These are phyloP conservation scores for Orestias chungarensis DNA, from an alignment of 2,797 vertebrate species.

Conservation along the genomic window DNA sequence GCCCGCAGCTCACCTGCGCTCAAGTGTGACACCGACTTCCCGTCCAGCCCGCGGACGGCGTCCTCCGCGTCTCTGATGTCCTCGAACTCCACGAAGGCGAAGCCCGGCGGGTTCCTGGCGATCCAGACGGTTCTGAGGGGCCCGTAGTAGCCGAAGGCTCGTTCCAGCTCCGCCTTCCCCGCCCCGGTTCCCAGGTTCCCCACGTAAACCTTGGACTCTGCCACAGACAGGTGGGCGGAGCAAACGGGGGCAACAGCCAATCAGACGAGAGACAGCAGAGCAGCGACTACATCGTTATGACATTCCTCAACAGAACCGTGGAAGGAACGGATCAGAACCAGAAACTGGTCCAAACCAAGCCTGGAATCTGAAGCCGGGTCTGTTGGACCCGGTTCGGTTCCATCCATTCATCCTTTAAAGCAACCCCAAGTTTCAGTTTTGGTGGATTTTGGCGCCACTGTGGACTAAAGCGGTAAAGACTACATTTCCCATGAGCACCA, in stretches of 20 bases:
- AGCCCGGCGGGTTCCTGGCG: constrained; percentile 88
- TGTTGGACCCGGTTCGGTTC: too few relatives aligned
- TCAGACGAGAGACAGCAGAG: not conserved
- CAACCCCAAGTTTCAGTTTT: too few relatives aligned
- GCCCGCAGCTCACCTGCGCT: not conserved
- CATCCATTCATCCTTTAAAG: too few relatives aligned
- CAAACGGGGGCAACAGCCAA: not conserved
- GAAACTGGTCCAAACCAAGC: too few relatives aligned
- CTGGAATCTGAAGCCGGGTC: too few relatives aligned
- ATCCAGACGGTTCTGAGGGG: constrained; percentile 90
- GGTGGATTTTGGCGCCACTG: too few relatives aligned
- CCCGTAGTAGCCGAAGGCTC: constrained; percentile 88
- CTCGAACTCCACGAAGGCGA: constrained; percentile 87
- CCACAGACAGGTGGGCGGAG: not conserved
- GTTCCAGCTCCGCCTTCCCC: constrained; percentile 88
- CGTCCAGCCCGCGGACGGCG: not conserved
- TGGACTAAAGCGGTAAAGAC: too few relatives aligned
- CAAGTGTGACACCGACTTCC: not conserved
- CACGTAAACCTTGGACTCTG: constrained; percentile 69
- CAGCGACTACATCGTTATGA: too few relatives aligned
- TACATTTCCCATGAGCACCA: too few relatives aligned
- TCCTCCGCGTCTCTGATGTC: constrained; percentile 83
- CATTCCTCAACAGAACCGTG: not conserved
- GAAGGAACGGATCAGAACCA: too few relatives aligned
- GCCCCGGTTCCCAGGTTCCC: constrained; percentile 89